phyloP scores from a whole-genome alignment of 2,888 invertebrate genomes.

The Acronicta psi region DNA sequence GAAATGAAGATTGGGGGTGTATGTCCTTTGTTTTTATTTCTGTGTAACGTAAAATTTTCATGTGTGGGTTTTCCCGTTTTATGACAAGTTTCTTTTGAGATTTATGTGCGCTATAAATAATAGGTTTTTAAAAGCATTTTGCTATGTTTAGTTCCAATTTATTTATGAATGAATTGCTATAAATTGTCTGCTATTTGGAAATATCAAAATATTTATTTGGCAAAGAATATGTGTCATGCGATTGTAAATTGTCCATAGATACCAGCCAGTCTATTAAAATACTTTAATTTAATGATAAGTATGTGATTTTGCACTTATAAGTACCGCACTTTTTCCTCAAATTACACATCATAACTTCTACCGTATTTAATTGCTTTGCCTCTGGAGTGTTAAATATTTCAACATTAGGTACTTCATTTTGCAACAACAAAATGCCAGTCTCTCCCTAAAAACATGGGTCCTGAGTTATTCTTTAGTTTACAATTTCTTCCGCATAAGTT shows the following conservation, averaged over 20 bases:
- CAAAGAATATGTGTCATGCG: not conserved
- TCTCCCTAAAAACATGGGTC: no score
- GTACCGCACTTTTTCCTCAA: no score
- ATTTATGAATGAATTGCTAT: conserved; percentile 33
- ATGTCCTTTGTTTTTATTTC: conserved; percentile 48
- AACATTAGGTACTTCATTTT: no score
- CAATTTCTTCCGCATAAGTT: no score
- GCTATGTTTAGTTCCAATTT: conserved; percentile 40
- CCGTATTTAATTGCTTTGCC: no score
- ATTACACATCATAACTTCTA: no score
- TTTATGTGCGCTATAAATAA: conserved; percentile 55
- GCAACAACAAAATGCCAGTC: no score
- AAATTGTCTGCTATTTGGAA: not conserved
- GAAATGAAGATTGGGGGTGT: conserved; percentile 57
- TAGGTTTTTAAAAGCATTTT: conserved; percentile 34
- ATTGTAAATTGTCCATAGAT: not conserved
- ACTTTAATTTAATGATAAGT: not conserved
- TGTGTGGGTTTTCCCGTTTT: conserved; percentile 26
- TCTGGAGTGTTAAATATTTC: no score
- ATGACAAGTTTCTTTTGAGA: conserved; percentile 46
- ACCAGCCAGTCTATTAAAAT: not conserved
- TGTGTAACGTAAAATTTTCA: conserved; percentile 37
- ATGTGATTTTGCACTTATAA: not conserved
- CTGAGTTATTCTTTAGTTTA: no score
- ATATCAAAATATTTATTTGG: not conserved